Conservation (phyloP, 2,113 vertebrate genomes). For the Pogonocichla stellata region DNA sequence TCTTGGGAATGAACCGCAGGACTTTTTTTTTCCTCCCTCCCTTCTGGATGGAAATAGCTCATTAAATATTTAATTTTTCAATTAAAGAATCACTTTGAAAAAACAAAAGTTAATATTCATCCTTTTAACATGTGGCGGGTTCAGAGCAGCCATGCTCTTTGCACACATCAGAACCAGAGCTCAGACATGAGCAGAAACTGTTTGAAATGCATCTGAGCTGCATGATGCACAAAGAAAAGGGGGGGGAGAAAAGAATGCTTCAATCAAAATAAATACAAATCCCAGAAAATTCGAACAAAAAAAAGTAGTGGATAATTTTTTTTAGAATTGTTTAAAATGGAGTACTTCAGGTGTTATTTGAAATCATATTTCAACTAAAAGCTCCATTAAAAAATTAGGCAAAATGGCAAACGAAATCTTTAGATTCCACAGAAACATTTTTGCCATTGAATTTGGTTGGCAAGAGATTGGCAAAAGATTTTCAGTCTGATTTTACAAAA, state of each 20-base stretch:
- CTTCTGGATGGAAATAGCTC: conserved; percentile 17
- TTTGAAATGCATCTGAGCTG: neutral
- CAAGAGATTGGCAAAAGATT: neutral
- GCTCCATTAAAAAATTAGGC: neutral
- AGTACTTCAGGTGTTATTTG: neutral
- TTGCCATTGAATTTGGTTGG: neutral
- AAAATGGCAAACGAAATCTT: neutral
- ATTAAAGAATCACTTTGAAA: conserved; percentile 44
- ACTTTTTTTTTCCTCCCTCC: neutral
- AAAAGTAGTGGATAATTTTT: too few relatives aligned
- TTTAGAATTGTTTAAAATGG: neutral
- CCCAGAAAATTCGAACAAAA: neutral
- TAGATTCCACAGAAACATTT: neutral
- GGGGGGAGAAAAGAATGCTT: neutral
- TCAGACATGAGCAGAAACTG: neutral
- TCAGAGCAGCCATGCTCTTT: neutral
- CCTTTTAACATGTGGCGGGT: neutral
- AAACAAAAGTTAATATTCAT: conserved; percentile 47
- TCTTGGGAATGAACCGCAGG: neutral
- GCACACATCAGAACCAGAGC: neutral
- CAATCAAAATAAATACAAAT: neutral
- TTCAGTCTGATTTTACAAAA: neutral
- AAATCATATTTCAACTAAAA: neutral
- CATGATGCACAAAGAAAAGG: neutral
- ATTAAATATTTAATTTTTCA: conserved; percentile 63